Base-by-base conservation (phyloP, 2,797 vertebrate species). In the Anguilla anguilla region DNA sequence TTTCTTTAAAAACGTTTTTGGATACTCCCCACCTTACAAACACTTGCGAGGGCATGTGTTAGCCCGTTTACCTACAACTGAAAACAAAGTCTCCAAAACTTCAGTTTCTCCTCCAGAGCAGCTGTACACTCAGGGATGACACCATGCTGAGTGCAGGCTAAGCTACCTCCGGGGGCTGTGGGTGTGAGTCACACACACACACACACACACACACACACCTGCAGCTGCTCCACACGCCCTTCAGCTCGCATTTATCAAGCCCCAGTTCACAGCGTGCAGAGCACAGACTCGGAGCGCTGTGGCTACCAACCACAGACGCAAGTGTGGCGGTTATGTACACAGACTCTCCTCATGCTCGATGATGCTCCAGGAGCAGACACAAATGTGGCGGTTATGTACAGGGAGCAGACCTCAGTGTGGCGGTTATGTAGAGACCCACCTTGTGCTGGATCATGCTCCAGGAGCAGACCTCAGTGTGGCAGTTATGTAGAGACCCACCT, bases 291-390 rank as follows among this genome's bases (percentile, higher is more conserved):
- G 0, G 25, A 69, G 67, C 2, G 67, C n/a, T 67, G 61, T 5
- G 61, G 22, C 61, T 67, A 19, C 3, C 13, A 15, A 1, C 49
- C 49, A 4, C 49, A 51, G 49, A 51, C 4, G 49, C 49, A 9
- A 51, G 49, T 51, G 49, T 5, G 49, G 4, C 9, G 49, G 49
- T 51, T 9, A 51, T 51, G 49, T 51, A 1, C 35, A 35, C 35
- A 35, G 31, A 31, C 35, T 35, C 35, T 35, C 35, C 35, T 35
- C 35, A 35, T 35, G 35, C 35, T 35, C 35, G 59, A 61, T 3
- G 0, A 55, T 90, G 91, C 93, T 92, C 89, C 91, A 22, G 35
- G 35, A 35, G 35, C 35, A 35, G 35, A 35, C 35, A 35, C 35
- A 1, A 35, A 35, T 35, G 35, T 35, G 35, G 35, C 35, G 1